Evolutionary conservation across 2,113 vertebrate genomes (phyloP), one percentile per base, ranked within the genome.

Genomic region (Leucoraja erinaceus): DNA sequence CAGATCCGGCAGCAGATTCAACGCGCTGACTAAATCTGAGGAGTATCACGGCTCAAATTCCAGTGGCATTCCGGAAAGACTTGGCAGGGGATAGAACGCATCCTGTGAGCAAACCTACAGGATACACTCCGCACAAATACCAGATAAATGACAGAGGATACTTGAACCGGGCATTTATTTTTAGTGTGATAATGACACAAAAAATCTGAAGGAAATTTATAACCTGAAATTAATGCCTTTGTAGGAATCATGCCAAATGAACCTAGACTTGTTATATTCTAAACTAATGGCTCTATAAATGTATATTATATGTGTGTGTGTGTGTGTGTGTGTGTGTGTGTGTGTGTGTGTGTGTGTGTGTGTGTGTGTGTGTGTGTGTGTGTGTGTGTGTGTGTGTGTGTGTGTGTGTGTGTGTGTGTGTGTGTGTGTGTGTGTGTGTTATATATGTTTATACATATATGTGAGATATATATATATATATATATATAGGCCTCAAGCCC

Each of bases 1-100:
- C 83, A 7, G 56, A 63, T 88, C 83, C 83, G 59, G 83, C 83
- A 88, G 63, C 25, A 63, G 63, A 31, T 63, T 88, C 83, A 61
- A 88, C 18, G 59, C 28, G 38, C 83, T 88, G 28, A 66, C 25
- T 28, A 31, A 88, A 88, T 5, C 12, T 18, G 31, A 31, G 5
- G 11, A 63, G 79, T 14, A 59, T n/a, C 56, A 4, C 25, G 63
- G 59, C 59, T 31, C 83, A 88, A n/a, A 86, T 25, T 61, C 1
- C 59, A 88, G 59, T 31, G 31, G 31, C n/a, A 86, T 88, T 88
- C 83, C 31, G 56, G 56, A 84, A 84, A 61, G 22, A 56, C 3
- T 28, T 28, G 83, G n/a, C 3, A 61, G 56, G 25, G 7, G 54
- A 86, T 10, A 86, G 56, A 20, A 18, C 28, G 18, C 47, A 83